Evolutionary conservation across 37 sponge, comb jelly and placozoan genomes (phyloP).

Genomic region (Mnemiopsis leidyi): DNA sequence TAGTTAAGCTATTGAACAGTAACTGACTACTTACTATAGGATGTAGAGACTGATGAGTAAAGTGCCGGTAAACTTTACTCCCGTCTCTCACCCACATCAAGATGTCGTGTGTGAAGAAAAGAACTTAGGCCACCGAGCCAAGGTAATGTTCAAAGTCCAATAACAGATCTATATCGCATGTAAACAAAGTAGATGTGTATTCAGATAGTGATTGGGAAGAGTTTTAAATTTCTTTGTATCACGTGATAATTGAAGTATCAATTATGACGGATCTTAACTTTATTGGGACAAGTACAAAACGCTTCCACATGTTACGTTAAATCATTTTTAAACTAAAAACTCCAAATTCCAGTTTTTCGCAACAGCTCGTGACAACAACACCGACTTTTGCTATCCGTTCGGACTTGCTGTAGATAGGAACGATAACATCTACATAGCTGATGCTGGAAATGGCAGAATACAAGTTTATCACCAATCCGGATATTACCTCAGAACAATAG

Average conservation of each 20-base stretch:
- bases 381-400: slow-evolving; percentile 40
- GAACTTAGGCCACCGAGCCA: slow-evolving; percentile 26
- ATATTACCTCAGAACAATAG: slow-evolving; percentile 52
- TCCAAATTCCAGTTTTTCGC: slow-evolving; percentile 58
- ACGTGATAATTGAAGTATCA: too few species aligned
- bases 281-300: too few species aligned
- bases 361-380: not conserved
- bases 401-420: slow-evolving; percentile 44
- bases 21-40: not conserved
- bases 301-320: too few species aligned
- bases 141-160: too few species aligned
- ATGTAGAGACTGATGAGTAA: not conserved
- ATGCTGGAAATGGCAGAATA: slow-evolving; percentile 47
- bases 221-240: too few species aligned
- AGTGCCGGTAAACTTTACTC: not conserved
- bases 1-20: too few species aligned
- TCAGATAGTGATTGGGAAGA: too few species aligned
- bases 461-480: slow-evolving; percentile 56
- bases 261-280: too few species aligned
- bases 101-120: slow-evolving; percentile 31
- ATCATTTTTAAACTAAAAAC: too few species aligned
- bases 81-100: not conserved
- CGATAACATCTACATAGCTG: slow-evolving; percentile 57
- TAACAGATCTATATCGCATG: too few species aligned
- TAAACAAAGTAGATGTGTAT: too few species aligned